Evolutionary conservation across 2,113 vertebrate species (phyloP).

Genomic region (Pseudorasbora parva): DNA sequence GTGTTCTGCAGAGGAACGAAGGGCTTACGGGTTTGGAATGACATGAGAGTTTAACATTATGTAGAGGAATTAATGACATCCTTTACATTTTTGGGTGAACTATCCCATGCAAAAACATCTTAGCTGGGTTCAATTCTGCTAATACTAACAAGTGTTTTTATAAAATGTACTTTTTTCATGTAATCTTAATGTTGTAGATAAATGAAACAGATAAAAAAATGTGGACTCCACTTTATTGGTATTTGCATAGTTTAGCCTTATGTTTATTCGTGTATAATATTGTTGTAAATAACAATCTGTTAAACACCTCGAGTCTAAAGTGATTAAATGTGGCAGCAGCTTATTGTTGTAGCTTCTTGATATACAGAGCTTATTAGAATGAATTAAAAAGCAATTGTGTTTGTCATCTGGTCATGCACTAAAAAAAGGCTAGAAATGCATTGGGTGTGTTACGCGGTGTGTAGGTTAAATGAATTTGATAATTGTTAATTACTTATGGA

Average conservation of each 20-base stretch:
- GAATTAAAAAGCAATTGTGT: background rate
- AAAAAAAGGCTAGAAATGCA: background rate
- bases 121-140: background rate
- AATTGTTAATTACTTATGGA: conserved; percentile 3
- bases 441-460: background rate
- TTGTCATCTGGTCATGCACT: background rate
- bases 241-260: background rate
- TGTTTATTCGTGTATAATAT: background rate
- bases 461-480: conserved; percentile 7
- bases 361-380: background rate
- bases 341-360: background rate
- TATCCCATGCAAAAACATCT: too few species aligned
- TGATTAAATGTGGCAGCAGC: background rate
- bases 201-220: background rate
- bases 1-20: too few species aligned
- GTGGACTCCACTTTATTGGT: background rate
- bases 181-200: background rate
- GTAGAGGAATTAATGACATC: too few species aligned
- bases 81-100: too few species aligned
- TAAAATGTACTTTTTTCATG: background rate
- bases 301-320: background rate
- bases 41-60: too few species aligned
- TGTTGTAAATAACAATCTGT: too few species aligned
- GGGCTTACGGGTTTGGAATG: too few species aligned
- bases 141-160: background rate